A percentile compares a stretch with the other conserved stretches of the same genome.
Conservation (phyloP, 1,140 invertebrate species). For the Hydropsyche tenuis region DNA sequence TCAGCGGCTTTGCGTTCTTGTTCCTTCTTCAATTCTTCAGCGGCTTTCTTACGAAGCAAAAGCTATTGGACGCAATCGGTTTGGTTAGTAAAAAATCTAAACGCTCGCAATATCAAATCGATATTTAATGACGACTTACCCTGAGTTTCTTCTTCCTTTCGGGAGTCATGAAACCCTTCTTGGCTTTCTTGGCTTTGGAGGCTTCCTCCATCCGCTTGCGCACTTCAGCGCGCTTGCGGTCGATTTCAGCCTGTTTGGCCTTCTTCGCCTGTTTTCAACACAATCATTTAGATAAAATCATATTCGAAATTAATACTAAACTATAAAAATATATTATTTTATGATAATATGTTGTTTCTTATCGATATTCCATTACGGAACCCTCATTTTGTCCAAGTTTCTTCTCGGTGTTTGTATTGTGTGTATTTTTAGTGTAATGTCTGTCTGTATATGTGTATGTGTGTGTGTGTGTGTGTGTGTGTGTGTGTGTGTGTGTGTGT, state of each 20-base stretch:
- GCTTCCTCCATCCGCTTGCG: conserved; percentile 95
- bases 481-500: conserved; percentile 29
- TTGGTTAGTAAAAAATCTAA: conserved; percentile 13
- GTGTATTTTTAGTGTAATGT: too few species aligned
- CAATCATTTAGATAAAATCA: conserved; percentile 13
- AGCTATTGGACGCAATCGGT: conserved; percentile 64
- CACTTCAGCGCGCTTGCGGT: conserved; percentile 93
- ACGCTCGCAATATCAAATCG: not conserved
- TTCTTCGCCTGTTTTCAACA: conserved; percentile 77
- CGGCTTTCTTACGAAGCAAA: conserved; percentile 99
- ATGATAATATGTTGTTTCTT: conserved; percentile 18
- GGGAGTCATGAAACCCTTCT: conserved; percentile 98
- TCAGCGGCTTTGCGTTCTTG: conserved; percentile 98
- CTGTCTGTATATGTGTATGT: not conserved
- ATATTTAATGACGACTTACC: conserved; percentile 66
- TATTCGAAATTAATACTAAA: conserved; percentile 11
- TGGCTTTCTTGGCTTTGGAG: conserved; percentile 93
- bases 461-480: conserved; percentile 29
- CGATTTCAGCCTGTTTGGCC: conserved; percentile 92
- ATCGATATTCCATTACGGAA: not conserved
- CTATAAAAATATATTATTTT: conserved; percentile 27
- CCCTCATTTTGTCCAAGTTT: too few species aligned
- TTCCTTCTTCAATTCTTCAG: conserved; percentile 99
- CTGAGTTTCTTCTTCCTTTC: conserved; percentile 98
- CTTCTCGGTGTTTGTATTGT: too few species aligned